Percentiles rank a stretch among this genome's conserved stretches.
phyloP scores from a whole-genome alignment of 2,888 invertebrate genomes.

The Rosalia funebris region DNA sequence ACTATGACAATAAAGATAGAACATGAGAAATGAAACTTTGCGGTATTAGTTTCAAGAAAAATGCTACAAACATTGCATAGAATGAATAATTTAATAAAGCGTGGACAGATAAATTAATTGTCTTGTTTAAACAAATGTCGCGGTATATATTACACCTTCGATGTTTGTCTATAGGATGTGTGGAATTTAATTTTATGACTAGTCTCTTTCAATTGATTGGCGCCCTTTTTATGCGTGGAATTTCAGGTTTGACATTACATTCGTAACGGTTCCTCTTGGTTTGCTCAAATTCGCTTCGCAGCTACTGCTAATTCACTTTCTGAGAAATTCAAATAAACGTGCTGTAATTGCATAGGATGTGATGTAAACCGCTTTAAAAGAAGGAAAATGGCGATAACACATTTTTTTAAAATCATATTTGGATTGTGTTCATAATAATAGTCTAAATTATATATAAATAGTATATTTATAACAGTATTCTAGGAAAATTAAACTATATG shows the following conservation, averaged over 20 bases:
- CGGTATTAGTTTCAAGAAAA: not conserved
- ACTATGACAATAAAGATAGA: not conserved
- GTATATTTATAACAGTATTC: too few species aligned
- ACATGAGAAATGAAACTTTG: constrained; percentile 7
- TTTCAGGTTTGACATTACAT: not conserved
- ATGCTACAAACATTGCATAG: not conserved
- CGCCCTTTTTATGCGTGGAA: not conserved
- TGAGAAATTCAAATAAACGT: too few species aligned
- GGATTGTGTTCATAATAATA: too few species aligned
- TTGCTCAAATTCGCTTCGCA: not conserved
- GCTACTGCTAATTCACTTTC: too few species aligned
- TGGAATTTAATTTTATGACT: not conserved
- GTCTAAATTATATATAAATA: too few species aligned
- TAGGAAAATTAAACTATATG: too few species aligned
- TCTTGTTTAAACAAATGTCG: not conserved
- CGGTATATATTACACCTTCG: not conserved
- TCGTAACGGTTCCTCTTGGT: not conserved
- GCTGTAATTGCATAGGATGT: too few species aligned
- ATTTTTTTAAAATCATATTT: too few species aligned
- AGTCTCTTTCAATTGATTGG: not conserved
- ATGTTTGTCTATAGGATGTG: not conserved
- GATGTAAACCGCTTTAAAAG: too few species aligned
- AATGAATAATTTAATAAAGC: not conserved
- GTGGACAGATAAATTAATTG: not conserved
- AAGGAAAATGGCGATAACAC: too few species aligned